Evolutionary conservation across 2,888 invertebrate species (phyloP).

Genomic region (Diplazon laetatorius): DNA sequence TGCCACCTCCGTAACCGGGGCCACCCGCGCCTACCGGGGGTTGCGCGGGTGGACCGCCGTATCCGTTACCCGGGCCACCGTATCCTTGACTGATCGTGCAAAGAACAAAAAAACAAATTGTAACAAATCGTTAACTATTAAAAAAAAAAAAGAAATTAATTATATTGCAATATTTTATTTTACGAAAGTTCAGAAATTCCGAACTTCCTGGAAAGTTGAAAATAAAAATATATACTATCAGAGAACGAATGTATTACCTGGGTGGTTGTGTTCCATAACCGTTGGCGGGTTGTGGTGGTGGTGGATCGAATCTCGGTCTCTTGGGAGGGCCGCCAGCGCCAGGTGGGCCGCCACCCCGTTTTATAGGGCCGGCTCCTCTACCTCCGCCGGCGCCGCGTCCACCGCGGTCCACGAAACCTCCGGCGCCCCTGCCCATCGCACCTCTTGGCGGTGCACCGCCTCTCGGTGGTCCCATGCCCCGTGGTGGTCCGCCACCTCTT

Average conservation of each 20-base stretch:
- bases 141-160: background rate
- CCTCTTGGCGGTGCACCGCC: conserved; percentile 67
- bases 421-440: conserved; percentile 72
- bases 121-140: background rate
- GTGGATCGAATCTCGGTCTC: conserved; percentile 82
- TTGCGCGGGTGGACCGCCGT: conserved; percentile 75
- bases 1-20: conserved; percentile 62
- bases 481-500: conserved; percentile 64
- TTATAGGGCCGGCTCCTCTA: conserved; percentile 79
- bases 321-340: conserved; percentile 85
- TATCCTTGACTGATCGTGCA: conserved; percentile 75
- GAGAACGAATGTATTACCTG: conserved; percentile 53
- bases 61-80: conserved; percentile 76
- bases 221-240: no score
- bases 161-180: background rate
- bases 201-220: no score
- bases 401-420: conserved; percentile 83
- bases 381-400: conserved; percentile 82
- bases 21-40: conserved; percentile 71
- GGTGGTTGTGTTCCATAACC: conserved; percentile 78
- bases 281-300: conserved; percentile 78
- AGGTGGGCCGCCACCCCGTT: conserved; percentile 84
- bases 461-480: conserved; percentile 65
- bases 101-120: conserved; percentile 10
- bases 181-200: no score